Evolutionary conservation across 2,797 vertebrate genomes (phyloP), one percentile per base, ranked within the genome.

Genomic region (Rallus crepitans): DNA sequence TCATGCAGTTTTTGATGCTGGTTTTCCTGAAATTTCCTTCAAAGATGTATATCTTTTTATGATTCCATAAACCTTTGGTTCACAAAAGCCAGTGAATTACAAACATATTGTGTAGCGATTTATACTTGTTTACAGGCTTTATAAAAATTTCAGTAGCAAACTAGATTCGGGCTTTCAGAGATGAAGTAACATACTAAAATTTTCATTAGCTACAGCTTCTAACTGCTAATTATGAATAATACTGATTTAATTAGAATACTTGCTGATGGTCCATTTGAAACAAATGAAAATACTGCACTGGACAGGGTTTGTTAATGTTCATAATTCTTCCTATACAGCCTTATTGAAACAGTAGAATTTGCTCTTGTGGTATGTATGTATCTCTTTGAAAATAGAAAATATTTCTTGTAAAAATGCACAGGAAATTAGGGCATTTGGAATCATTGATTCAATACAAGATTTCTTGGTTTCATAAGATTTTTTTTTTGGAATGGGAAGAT

Each of bases 91-190:
- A 72, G 55, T 81, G 86, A 92, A 90, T 87, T 86, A 25, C n/a
- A 83, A 94, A 90, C 48, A 20, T 61, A 79, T 50, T 73, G 56
- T 47, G 52, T 83, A 88, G 50, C 66, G 70, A 91, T 96, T 93
- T 93, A 89, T 91, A 72, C 72, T 94, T 89, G 72, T 96, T 92
- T 93, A 88, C 47, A 68, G 80, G 63, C 91, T 93, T 96, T 96
- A 96, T 97, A 95, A 96, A 94, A 96, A 93, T 96, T 95, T 96
- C 56, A 96, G 91, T 90, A 94, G 87, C 70, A 87, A 93, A 91
- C 65, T 90, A 76, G 80, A 84, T 76, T 89, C 66, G 64, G 77
- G 73, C 85, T 94, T 96, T 93, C 70, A 60, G 76, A 95, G 59
- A 94, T 93, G 76, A 95, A 94, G 91, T 94, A 94, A 78, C 63